phyloP scores from a whole-genome alignment of 2,888 invertebrate species.

The Nezara viridula region DNA sequence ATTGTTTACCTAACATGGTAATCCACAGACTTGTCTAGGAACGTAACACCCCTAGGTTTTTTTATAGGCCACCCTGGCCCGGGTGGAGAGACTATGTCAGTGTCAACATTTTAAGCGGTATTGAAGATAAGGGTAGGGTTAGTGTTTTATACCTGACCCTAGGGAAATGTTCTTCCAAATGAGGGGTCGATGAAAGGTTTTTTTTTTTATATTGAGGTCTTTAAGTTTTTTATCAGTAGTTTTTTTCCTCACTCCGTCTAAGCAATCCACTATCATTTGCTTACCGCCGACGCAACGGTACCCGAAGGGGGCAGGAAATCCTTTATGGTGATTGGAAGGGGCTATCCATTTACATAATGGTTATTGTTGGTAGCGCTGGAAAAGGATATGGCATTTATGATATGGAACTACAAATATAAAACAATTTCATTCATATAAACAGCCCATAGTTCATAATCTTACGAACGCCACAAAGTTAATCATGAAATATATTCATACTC shows the following conservation, averaged over 20 bases:
- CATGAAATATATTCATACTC: no score
- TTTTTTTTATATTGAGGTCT: constrained; percentile 31
- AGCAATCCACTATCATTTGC: constrained; percentile 35
- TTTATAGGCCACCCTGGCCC: background rate
- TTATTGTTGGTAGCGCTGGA: background rate
- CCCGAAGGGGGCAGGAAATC: constrained; percentile 15
- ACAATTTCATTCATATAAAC: no score
- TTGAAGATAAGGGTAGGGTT: constrained; percentile 42
- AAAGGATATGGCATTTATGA: background rate
- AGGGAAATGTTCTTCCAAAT: constrained; percentile 37
- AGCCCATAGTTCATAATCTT: no score
- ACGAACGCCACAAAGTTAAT: no score
- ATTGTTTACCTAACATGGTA: background rate
- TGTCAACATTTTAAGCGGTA: constrained; percentile 34
- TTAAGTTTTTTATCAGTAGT: constrained; percentile 1
- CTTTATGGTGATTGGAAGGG: background rate
- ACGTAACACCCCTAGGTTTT: background rate
- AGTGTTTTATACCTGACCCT: constrained; percentile 42
- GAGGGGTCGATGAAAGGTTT: constrained; percentile 43
- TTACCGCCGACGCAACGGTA: constrained; percentile 38
- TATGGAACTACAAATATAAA: no score
- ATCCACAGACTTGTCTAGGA: background rate
- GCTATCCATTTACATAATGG: constrained; percentile 10
- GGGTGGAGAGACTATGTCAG: constrained; percentile 29
- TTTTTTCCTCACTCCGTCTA: background rate